Base-by-base conservation (phyloP, 2,113 vertebrate species). In the Microcebus jonahi region DNA sequence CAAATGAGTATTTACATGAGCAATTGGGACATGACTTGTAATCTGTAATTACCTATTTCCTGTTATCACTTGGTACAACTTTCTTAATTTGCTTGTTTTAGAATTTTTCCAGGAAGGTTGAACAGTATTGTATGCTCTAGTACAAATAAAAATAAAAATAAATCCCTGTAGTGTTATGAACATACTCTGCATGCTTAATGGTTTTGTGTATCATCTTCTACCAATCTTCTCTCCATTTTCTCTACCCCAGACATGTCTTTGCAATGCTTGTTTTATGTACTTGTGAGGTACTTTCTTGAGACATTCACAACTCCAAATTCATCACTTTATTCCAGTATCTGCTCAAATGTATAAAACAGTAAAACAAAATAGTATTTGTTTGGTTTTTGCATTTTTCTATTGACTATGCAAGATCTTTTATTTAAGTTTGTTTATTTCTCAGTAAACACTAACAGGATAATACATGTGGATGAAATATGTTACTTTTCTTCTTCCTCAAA, bases 361-460 rank as follows among this genome's bases (percentile, higher is more conserved):
- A 73, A 7, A 83, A 70, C 5, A 86, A 13, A 96, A 88, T 39
- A 76, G 17, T 80, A 61, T 65, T 88, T 71, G 18, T 42, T 93
- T 71, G 2, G 17, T 45, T 57, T 59, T 67, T 91, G 13, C 18
- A 81, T 91, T 67, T 12, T 12, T 86, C 77, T 59, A 21, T 29
- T 86, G 17, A 91, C 13, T 83, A 34, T 70, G 10, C 36, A 96
- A 39, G n/a, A 8, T 80, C 31, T 88, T 70, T 61, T 85, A 68
- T 71, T 94, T 93, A 79, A 93, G 4, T 95, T 70, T 92, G 21
- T 65, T 93, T 94, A 90, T 93, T 88, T 93, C 59, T 93, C 65
- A 96, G 15, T 27, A 96, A 90, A 39, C 36, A 45, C 25, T 96
- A 73, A 76, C 20, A 83, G 13, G 53, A 83, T 88, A 63, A 92